phyloP scores from a whole-genome alignment of 2,888 invertebrate genomes.

The Lagria hirta region DNA sequence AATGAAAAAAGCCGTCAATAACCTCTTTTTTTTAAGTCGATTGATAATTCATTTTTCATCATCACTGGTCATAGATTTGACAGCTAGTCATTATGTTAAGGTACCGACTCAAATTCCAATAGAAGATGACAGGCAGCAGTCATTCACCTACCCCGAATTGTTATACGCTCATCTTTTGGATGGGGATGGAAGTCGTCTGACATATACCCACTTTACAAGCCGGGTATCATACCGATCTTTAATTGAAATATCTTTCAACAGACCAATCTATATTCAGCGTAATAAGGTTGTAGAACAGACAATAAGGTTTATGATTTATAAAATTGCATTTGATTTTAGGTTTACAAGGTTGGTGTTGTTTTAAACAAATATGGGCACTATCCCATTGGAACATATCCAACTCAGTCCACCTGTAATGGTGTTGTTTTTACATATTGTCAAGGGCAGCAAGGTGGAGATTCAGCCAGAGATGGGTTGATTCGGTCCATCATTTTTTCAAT shows the following conservation, averaged over 20 bases:
- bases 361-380: constrained; percentile 83
- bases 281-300: constrained; percentile 59
- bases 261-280: constrained; percentile 75
- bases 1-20: too few species aligned
- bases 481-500: constrained; percentile 73
- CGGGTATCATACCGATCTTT: constrained; percentile 72
- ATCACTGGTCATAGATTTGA: neutral
- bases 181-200: constrained; percentile 75
- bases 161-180: constrained; percentile 80
- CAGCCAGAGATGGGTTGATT: constrained; percentile 75
- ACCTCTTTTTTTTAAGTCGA: too few species aligned
- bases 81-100: too few species aligned
- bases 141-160: constrained; percentile 67
- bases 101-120: constrained; percentile 73
- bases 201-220: constrained; percentile 80
- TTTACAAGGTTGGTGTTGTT: constrained; percentile 79
- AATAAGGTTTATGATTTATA: neutral
- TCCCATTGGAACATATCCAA: constrained; percentile 73
- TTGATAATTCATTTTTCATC: too few species aligned
- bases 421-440: constrained; percentile 77
- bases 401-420: constrained; percentile 67
- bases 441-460: constrained; percentile 69
- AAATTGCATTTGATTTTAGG: constrained; percentile 53
- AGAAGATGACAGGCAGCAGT: constrained; percentile 55
- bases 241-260: constrained; percentile 78